phyloP scores from a whole-genome alignment of 2,797 vertebrate genomes.

The Natrix natrix region DNA sequence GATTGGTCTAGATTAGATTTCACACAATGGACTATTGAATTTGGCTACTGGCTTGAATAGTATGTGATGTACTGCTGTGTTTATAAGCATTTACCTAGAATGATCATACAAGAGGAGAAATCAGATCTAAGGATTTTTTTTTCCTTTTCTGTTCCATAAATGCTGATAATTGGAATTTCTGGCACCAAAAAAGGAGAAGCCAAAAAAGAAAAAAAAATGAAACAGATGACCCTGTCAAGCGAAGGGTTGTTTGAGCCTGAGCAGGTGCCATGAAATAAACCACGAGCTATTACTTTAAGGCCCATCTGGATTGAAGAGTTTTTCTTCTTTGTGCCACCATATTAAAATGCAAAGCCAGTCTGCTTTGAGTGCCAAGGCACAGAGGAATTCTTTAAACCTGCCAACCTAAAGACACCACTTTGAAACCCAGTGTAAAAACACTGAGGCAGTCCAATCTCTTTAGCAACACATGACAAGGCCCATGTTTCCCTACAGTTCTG shows the following conservation, averaged over 20 bases:
- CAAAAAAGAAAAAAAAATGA: background rate
- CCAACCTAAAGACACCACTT: constrained; percentile 24
- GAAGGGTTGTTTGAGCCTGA: background rate
- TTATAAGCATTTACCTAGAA: background rate
- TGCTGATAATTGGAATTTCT: background rate
- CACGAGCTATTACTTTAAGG: constrained; percentile 16
- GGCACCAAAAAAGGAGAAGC: constrained; percentile 10
- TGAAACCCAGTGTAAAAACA: background rate
- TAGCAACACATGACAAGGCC: background rate
- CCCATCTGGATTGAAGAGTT: constrained; percentile 10
- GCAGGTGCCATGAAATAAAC: constrained; percentile 15
- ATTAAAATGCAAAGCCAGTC: constrained; percentile 31
- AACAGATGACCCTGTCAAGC: background rate
- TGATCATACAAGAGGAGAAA: background rate
- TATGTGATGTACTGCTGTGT: background rate
- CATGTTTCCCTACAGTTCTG: background rate
- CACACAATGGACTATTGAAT: background rate
- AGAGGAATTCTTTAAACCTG: constrained; percentile 16
- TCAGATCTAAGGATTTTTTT: background rate
- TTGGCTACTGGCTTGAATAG: background rate
- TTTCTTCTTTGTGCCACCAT: constrained; percentile 20
- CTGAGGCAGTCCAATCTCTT: background rate
- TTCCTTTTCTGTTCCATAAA: background rate
- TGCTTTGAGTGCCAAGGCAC: background rate
- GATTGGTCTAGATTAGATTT: background rate